phyloP scores from a whole-genome alignment of 2,113 vertebrate species.

The Hiodon tergisus region DNA sequence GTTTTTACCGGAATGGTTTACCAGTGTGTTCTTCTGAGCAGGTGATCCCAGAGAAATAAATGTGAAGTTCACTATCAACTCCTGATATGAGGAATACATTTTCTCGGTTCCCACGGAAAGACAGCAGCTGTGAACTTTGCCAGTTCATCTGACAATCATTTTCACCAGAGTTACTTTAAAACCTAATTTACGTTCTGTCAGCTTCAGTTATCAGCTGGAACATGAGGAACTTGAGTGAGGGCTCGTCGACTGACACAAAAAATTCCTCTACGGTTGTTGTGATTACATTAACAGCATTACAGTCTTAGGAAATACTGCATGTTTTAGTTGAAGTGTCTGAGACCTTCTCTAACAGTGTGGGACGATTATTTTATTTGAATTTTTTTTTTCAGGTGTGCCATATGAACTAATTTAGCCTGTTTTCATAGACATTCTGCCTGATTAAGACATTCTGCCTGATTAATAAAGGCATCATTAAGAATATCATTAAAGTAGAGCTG shows the following conservation, averaged over 20 bases:
- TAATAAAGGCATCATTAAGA: too few relatives aligned
- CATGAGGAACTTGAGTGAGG: conserved; percentile 1
- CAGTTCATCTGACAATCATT: conserved; percentile 81
- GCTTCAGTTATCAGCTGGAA: conserved; percentile 76
- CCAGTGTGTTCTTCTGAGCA: conserved; percentile 23
- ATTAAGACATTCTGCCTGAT: too few relatives aligned
- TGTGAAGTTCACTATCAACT: conserved; percentile 48
- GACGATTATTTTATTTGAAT: conserved; percentile 41
- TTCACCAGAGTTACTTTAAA: conserved; percentile 77
- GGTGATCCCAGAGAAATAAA: conserved; percentile 38
- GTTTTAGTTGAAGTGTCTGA: conserved; percentile 57
- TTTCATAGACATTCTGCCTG: too few relatives aligned
- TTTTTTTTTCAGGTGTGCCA: too few relatives aligned
- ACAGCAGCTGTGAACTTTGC: conserved; percentile 73
- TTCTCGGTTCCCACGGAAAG: conserved; percentile 71
- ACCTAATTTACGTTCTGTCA: conserved; percentile 96
- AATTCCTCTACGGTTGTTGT: too few relatives aligned
- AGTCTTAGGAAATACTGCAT: conserved; percentile 38
- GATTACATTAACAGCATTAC: too few relatives aligned
- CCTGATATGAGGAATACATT: conserved; percentile 70
- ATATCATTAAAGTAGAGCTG: too few relatives aligned
- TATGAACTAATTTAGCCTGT: too few relatives aligned
- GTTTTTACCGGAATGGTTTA: conserved; percentile 17
- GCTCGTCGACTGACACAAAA: too few relatives aligned
- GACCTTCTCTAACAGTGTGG: conserved; percentile 48